phyloP scores from a whole-genome alignment of 2,113 vertebrate species.

The Gopherus evgoodei region DNA sequence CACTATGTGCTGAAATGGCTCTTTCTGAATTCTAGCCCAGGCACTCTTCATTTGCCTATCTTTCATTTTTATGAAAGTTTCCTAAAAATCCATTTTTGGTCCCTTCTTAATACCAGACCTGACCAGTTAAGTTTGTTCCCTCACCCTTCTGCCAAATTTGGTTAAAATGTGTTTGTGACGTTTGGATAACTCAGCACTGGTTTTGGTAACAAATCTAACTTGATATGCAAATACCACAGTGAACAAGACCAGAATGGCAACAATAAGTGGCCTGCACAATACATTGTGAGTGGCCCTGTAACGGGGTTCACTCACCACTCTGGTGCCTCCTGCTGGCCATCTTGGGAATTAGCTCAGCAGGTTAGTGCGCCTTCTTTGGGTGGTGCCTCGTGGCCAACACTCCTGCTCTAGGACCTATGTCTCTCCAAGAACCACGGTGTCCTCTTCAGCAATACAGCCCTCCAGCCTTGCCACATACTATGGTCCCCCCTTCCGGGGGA shows the following conservation, averaged over 20 bases:
- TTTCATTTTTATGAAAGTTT: neutral
- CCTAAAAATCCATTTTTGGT: neutral
- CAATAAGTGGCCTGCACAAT: neutral
- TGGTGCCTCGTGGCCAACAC: too few species aligned
- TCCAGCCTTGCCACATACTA: too few species aligned
- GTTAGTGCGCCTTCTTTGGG: too few species aligned
- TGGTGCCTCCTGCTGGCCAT: too few species aligned
- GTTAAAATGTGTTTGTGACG: neutral
- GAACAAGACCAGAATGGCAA: neutral
- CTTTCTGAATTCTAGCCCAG: neutral
- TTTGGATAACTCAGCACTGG: neutral
- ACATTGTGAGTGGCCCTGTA: rapidly evolving
- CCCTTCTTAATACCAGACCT: neutral
- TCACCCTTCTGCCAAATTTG: rapidly evolving
- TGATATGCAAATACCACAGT: rapidly evolving
- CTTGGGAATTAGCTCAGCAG: too few species aligned
- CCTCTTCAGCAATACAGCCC: too few species aligned
- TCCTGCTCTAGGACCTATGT: too few species aligned
- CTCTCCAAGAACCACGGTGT: too few species aligned
- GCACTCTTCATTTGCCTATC: neutral
- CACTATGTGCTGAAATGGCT: neutral
- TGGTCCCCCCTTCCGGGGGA: too few species aligned
- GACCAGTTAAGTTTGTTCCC: neutral
- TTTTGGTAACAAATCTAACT: neutral
- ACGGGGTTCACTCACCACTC: too few species aligned